Percentiles rank a stretch among this genome's conserved stretches.
These are phyloP conservation scores for Sinocyclocheilus anophthalmus DNA, from an alignment of 2,113 vertebrate species.

Conservation along the genomic window DNA sequence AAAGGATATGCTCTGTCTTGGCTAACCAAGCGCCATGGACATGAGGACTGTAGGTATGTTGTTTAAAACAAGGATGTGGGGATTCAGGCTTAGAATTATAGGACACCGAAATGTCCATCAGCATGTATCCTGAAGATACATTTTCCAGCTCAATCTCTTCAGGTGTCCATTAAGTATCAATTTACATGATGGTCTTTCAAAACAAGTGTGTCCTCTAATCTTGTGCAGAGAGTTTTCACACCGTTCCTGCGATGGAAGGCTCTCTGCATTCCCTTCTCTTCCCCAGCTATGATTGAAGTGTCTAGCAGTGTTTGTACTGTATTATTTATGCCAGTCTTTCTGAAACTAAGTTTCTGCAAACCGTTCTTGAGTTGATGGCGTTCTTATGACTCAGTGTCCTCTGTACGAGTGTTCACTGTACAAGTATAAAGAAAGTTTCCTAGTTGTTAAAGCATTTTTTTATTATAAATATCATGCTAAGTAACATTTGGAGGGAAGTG, in stretches of 20 bases:
- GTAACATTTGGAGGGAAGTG: background rate
- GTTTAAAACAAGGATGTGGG: background rate
- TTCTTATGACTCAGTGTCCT: constrained; percentile 56
- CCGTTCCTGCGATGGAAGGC: background rate
- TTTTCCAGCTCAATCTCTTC: constrained; percentile 5
- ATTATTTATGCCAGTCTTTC: constrained; percentile 59
- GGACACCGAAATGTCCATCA: background rate
- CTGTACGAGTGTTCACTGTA: constrained; percentile 20
- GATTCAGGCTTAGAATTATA: background rate
- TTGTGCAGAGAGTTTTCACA: constrained; percentile 26
- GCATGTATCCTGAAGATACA: background rate
- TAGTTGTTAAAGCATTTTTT: background rate
- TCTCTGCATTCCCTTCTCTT: background rate
- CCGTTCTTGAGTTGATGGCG: constrained; percentile 37
- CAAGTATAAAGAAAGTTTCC: background rate
- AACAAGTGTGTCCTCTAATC: background rate
- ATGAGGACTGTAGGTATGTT: background rate
- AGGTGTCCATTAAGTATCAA: constrained; percentile 9
- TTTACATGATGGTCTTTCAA: constrained; percentile 19
- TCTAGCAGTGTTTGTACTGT: constrained; percentile 57
- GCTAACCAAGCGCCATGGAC: background rate
- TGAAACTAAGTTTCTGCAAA: constrained; percentile 32
- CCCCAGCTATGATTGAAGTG: background rate
- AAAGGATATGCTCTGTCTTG: background rate
- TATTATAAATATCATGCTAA: background rate